Conservation (phyloP, 2,797 vertebrate genomes). For the Pogonophryne albipinna region DNA sequence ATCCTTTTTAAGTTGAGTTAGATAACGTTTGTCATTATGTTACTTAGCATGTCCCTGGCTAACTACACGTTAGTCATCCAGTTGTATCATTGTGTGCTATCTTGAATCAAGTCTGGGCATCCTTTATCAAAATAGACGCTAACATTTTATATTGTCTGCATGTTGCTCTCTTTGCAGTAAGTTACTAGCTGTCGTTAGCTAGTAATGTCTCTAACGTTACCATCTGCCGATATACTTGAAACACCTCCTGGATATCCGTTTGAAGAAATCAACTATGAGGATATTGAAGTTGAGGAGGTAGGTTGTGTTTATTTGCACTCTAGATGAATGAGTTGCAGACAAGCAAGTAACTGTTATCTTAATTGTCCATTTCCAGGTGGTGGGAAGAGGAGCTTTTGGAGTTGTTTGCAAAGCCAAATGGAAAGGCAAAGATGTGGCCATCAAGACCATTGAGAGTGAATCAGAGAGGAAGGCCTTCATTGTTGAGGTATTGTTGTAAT, state of each 20-base stretch:
- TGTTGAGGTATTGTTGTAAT: conserved; percentile 89
- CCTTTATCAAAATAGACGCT: background rate
- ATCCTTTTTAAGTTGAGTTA: background rate
- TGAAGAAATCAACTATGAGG: conserved; percentile 96
- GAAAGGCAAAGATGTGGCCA: conserved; percentile 98
- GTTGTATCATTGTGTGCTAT: background rate
- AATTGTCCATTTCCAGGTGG: conserved; percentile 85
- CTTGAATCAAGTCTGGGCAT: background rate
- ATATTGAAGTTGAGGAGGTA: conserved; percentile 98
- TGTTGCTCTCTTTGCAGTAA: conserved; percentile 50
- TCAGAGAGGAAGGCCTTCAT: conserved; percentile 98
- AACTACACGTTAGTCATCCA: background rate
- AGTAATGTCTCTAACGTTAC: conserved; percentile 89
- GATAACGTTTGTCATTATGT: background rate
- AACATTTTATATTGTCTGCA: background rate
- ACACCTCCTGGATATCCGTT: conserved; percentile 94
- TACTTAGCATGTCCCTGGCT: background rate
- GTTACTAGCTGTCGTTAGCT: conserved; percentile 71
- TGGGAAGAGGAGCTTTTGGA: conserved; percentile 98
- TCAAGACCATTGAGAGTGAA: conserved; percentile 99
- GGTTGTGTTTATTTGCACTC: conserved; percentile 25
- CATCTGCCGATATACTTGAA: conserved; percentile 94
- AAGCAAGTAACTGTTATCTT: background rate
- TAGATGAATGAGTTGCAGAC: background rate
- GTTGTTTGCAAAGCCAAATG: conserved; percentile 99